Conservation (phyloP, 2,113 vertebrate genomes). For the Syrrhaptes paradoxus region DNA sequence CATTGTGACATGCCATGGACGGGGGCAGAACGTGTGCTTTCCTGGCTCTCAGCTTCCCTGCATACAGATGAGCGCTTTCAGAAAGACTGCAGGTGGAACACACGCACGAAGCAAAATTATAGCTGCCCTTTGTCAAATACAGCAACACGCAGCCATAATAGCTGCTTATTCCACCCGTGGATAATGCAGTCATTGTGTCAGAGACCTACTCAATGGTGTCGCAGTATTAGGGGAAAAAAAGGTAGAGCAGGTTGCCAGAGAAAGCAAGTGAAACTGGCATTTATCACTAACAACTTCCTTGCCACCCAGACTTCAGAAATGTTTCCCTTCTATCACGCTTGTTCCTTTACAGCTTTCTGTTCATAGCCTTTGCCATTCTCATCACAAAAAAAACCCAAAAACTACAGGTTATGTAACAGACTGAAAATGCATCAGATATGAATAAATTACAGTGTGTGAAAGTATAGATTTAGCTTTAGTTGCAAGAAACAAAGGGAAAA, state of each 20-base stretch:
- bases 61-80: slow-evolving; percentile 40
- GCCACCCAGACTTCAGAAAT: neutral
- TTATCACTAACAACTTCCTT: neutral
- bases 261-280: neutral
- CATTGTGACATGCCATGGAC: neutral
- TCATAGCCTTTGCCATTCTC: neutral
- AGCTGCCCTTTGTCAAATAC: slow-evolving; percentile 26
- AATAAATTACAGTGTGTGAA: neutral
- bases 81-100: neutral
- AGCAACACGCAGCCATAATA: neutral
- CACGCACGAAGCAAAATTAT: neutral
- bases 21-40: neutral
- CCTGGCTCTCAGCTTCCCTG: neutral
- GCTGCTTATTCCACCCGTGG: neutral
- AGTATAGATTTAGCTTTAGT: neutral
- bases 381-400: neutral
- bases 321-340: neutral
- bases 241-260: neutral
- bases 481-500: neutral
- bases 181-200: neutral
- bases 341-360: neutral
- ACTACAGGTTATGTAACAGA: neutral
- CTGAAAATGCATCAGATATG: neutral
- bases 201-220: neutral
- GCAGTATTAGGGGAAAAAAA: neutral